Base-by-base conservation (phyloP, 2,888 invertebrate genomes). In the Brachynemurus nebulosus region DNA sequence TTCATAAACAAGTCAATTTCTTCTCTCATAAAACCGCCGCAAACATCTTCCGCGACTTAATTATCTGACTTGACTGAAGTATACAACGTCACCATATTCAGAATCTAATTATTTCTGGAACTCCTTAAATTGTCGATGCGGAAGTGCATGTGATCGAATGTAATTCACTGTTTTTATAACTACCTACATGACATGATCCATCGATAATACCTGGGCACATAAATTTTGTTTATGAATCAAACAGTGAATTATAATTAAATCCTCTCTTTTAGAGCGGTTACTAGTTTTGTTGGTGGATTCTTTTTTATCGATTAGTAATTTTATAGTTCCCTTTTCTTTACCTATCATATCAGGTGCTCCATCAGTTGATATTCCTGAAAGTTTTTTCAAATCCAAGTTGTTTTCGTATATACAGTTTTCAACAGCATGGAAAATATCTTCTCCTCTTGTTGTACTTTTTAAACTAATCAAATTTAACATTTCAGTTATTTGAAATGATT, bases 241-340 rank as follows among this genome's bases (percentile, higher is more conserved):
- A 18, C 43, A 43, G 37, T 43, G 43, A 37, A 43, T 43, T 44
- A 46, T 41, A 34, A 47, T 46, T 47, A 45, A 47, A 43, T 43
- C 36, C 43, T 37, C 35, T 36, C 36, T 35, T 36, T 35, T 18
- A 37, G 43, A 43, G 35, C 43, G 36, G 37, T 43, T 43, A 34
- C 41, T 45, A 47, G 33, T 48, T 48, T 45, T 47, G 45, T 48
- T 48, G 47, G 9, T 43, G 35, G 43, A 43, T 43, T 43, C 43
- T 36, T 37, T 36, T 43, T 43, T 43, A 37, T 43, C 17, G 19
- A 35, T 43, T 43, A 43, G 37, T 43, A 35, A 37, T 35, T 35
- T 36, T 43, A 43, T 36, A 37, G 37, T 18, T 23, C 43, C 42
- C 30, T 42, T 42, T 27, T 42, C 33, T 23, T 23, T 19, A 40